Evolutionary conservation across 1,140 invertebrate species (phyloP).

Genomic region (Musca vetustissima): DNA sequence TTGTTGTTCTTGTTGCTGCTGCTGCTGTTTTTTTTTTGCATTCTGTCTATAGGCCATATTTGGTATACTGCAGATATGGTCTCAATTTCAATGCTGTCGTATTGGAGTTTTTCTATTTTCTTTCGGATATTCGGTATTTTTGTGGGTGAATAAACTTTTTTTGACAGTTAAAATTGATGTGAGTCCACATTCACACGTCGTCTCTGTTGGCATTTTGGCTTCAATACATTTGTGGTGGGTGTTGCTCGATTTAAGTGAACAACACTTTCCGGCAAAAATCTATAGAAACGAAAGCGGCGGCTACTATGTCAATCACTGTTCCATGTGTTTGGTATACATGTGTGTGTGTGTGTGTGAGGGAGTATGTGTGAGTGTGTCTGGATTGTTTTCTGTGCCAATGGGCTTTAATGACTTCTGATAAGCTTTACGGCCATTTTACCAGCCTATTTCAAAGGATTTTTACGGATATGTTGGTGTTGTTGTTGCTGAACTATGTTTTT

Average conservation of each 20-base stretch:
- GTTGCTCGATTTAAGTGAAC: slow-evolving; percentile 2
- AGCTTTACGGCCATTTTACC: slow-evolving; percentile 22
- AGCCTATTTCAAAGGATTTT: slow-evolving; percentile 18
- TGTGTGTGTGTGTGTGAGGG: not conserved
- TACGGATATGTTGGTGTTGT: not conserved
- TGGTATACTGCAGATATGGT: slow-evolving; percentile 13
- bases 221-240: not conserved
- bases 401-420: slow-evolving; percentile 22
- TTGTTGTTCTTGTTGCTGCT: too few species aligned
- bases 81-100: not conserved
- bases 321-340: too few species aligned
- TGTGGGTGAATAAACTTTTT: slow-evolving; percentile 24
- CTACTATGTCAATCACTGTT: too few species aligned
- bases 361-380: not conserved
- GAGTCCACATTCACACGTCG: not conserved
- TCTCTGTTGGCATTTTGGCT: not conserved
- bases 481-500: not conserved
- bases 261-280: not conserved
- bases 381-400: slow-evolving; percentile 13
- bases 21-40: too few species aligned
- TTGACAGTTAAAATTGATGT: slow-evolving; percentile 19
- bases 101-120: not conserved
- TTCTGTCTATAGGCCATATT: not conserved
- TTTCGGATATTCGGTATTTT: slow-evolving; percentile 10
- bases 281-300: too few species aligned